A percentile compares a stretch with the other conserved stretches of the same genome.
Evolutionary conservation across 2,113 vertebrate species (phyloP).

Genomic region (pig (Sus scrofa)): DNA sequence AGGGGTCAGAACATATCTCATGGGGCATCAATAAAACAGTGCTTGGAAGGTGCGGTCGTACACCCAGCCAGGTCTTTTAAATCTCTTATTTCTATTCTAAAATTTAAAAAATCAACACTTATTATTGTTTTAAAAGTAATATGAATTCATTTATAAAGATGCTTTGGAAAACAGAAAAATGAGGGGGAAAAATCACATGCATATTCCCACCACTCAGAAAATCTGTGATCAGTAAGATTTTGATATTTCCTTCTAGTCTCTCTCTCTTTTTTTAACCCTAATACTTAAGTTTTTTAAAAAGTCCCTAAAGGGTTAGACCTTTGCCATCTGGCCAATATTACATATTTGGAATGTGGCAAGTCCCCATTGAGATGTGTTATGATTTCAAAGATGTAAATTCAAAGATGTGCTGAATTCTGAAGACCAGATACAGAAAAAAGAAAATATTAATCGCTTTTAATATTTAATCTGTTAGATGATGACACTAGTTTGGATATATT

Average conservation of each 20-base stretch:
- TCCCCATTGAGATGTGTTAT: background rate
- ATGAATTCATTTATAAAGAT: background rate
- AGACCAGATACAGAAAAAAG: background rate
- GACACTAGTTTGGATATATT: background rate
- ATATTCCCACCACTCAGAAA: background rate
- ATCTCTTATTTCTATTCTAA: background rate
- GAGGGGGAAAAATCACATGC: background rate
- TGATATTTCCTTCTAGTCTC: background rate
- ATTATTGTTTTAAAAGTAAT: background rate
- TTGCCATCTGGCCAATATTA: background rate
- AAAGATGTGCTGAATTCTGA: background rate
- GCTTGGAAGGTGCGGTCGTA: background rate
- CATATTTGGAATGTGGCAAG: background rate
- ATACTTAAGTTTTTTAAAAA: background rate
- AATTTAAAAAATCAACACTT: background rate
- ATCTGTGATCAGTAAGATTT: background rate
- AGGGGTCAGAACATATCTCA: accelerated
- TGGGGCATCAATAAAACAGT: accelerated
- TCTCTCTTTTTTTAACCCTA: background rate
- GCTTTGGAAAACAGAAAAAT: background rate
- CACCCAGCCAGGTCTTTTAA: background rate
- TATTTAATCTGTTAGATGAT: background rate
- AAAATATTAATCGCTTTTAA: background rate
- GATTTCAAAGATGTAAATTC: background rate
- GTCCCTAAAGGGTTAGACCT: background rate